Evolutionary conservation across 2,113 vertebrate species (phyloP).

Genomic region (Entelurus aequoreus): DNA sequence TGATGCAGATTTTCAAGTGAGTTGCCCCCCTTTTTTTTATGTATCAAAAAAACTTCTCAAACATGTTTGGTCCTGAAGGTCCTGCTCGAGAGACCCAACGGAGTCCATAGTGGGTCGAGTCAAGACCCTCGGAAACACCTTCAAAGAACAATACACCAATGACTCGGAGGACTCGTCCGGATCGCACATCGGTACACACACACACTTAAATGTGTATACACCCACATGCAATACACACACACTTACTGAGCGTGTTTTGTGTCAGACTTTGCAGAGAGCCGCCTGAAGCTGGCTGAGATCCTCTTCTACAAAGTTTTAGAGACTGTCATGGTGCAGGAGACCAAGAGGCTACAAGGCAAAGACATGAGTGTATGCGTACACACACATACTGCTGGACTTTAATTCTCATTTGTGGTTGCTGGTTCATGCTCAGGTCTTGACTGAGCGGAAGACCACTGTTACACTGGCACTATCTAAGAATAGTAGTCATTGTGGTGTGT

Average conservation of each 20-base stretch:
- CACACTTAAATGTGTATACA: background rate
- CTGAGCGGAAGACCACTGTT: too few species aligned
- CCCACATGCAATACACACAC: too few species aligned
- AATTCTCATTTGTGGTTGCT: too few species aligned
- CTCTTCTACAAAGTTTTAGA: slow-evolving; percentile 96
- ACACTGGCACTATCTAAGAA: background rate
- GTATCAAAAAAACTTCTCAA: background rate
- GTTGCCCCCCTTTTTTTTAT: slow-evolving; percentile 6
- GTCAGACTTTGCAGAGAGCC: slow-evolving; percentile 92
- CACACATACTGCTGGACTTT: background rate
- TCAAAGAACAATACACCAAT: slow-evolving; percentile 86
- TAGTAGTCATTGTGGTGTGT: background rate
- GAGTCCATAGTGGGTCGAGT: slow-evolving; percentile 77
- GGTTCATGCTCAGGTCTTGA: too few species aligned
- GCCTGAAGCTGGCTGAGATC: slow-evolving; percentile 91
- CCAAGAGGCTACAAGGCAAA: slow-evolving; percentile 84
- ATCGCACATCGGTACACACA: slow-evolving; percentile 80
- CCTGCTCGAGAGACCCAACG: slow-evolving; percentile 82
- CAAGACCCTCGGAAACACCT: slow-evolving; percentile 81
- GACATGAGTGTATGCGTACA: slow-evolving; percentile 87
- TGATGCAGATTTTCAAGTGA: slow-evolving; percentile 82
- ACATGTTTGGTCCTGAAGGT: slow-evolving; percentile 58
- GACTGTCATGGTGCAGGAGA: slow-evolving; percentile 87
- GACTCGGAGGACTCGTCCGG: slow-evolving; percentile 82
- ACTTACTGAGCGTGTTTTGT: slow-evolving; percentile 1